Evolutionary conservation across 2,888 invertebrate species (phyloP).

Genomic region (Chromoteleia sp.): DNA sequence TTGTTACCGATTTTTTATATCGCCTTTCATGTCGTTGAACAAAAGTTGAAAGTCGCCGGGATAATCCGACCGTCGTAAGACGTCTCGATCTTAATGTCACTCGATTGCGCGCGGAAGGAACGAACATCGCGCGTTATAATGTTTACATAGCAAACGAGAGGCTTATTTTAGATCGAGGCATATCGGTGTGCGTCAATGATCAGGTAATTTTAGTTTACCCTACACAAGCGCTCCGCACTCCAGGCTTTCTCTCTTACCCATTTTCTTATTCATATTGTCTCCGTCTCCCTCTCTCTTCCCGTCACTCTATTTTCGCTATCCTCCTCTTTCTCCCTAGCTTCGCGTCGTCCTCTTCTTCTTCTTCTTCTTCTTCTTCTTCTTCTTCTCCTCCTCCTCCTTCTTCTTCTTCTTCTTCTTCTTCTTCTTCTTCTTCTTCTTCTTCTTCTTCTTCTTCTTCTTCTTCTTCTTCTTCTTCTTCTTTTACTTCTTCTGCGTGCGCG

Average conservation of each 20-base stretch:
- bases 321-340: too few relatives aligned
- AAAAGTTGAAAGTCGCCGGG: not conserved
- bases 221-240: conserved; percentile 21
- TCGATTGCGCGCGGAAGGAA: not conserved
- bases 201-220: conserved; percentile 52
- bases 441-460: too few relatives aligned
- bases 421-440: too few relatives aligned
- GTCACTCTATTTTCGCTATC: too few relatives aligned
- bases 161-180: conserved; percentile 42
- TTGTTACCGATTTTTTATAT: conserved; percentile 2
- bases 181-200: conserved; percentile 39
- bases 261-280: conserved; percentile 60
- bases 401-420: too few relatives aligned
- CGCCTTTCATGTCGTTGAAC: not conserved
- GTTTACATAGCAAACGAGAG: conserved; percentile 28
- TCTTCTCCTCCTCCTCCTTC: too few relatives aligned
- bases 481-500: conserved; percentile 49
- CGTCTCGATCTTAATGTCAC: not conserved
- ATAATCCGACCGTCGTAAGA: not conserved
- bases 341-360: too few relatives aligned
- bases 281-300: conserved; percentile 58
- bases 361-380: too few relatives aligned
- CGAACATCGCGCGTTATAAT: conserved; percentile 31
- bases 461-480: too few relatives aligned
- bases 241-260: conserved; percentile 24